Percentiles rank a stretch among this genome's conserved stretches.
phyloP scores from a whole-genome alignment of 1,140 invertebrate species.

The Diabrotica undecimpunctata region DNA sequence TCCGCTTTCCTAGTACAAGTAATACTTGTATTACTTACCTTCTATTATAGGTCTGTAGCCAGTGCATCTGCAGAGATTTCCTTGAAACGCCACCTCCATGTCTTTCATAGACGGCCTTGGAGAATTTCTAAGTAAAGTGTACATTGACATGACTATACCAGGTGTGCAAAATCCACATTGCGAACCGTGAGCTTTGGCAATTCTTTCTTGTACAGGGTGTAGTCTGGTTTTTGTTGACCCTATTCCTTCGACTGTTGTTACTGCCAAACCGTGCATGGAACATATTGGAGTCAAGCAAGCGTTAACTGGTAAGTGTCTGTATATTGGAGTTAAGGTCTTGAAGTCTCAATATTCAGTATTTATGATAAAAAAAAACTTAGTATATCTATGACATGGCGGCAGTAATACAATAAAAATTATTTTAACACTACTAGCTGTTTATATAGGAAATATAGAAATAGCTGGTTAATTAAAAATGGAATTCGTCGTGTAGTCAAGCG shows the following conservation, averaged over 20 bases:
- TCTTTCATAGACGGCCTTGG: constrained; percentile 65
- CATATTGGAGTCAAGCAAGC: constrained; percentile 83
- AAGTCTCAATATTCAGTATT: too few relatives aligned
- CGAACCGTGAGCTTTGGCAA: constrained; percentile 83
- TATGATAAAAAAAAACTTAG: too few relatives aligned
- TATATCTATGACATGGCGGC: too few relatives aligned
- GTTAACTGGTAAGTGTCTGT: constrained; percentile 84
- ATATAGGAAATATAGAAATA: too few relatives aligned
- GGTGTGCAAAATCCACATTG: constrained; percentile 92
- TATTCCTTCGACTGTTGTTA: constrained; percentile 88
- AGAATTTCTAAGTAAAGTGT: constrained; percentile 68
- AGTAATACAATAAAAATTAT: too few relatives aligned
- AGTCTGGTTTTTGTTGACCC: constrained; percentile 67
- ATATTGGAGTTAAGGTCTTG: too few relatives aligned
- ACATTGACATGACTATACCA: constrained; percentile 94
- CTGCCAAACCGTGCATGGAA: constrained; percentile 75
- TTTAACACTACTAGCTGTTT: too few relatives aligned
- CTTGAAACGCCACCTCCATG: constrained; percentile 81
- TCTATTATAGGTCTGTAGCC: constrained; percentile 88
- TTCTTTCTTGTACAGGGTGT: constrained; percentile 81
- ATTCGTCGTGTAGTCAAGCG: too few relatives aligned
- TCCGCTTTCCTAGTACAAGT: too few relatives aligned
- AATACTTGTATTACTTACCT: constrained; percentile 39
- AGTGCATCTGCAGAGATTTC: constrained; percentile 87
- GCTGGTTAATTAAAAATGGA: too few relatives aligned